Conservation (phyloP, 2,113 vertebrate genomes). For the Triplophysa rosa region DNA sequence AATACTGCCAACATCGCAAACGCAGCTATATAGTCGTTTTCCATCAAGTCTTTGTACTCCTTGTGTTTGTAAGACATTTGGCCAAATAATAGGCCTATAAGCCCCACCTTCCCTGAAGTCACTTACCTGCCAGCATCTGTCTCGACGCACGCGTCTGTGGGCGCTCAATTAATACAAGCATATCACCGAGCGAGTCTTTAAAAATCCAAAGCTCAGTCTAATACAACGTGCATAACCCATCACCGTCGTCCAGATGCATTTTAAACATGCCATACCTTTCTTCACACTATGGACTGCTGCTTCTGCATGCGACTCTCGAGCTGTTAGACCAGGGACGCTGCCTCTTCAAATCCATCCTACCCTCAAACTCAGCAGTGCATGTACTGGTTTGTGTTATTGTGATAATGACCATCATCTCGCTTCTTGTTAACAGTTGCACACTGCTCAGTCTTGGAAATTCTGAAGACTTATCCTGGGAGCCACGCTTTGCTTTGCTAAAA, state of each 20-base stretch:
- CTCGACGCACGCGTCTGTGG: no score
- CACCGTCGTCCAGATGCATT: neutral
- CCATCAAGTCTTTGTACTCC: neutral
- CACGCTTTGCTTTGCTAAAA: slow-evolving; percentile 59
- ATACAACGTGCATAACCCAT: no score
- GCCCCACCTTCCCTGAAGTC: slow-evolving; percentile 3
- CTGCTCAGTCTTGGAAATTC: slow-evolving; percentile 52
- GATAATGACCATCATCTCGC: slow-evolving; percentile 53
- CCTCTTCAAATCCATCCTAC: slow-evolving; percentile 55
- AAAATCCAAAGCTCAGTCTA: neutral
- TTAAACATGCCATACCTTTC: neutral
- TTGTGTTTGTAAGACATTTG: neutral
- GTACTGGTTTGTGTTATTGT: slow-evolving; percentile 47
- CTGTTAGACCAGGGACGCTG: slow-evolving; percentile 26
- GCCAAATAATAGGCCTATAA: neutral
- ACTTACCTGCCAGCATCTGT: neutral
- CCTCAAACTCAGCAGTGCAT: slow-evolving; percentile 13
- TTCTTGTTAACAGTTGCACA: slow-evolving; percentile 51
- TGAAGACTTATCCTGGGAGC: slow-evolving; percentile 62
- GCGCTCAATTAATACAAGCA: neutral
- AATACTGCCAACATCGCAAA: no score
- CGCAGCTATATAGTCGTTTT: no score
- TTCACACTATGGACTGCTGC: neutral
- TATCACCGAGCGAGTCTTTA: neutral
- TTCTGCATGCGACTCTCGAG: neutral